A percentile compares a stretch with the other conserved stretches of the same genome.
Conservation (phyloP, 2,888 invertebrate genomes). For the Phalangium opilio region DNA sequence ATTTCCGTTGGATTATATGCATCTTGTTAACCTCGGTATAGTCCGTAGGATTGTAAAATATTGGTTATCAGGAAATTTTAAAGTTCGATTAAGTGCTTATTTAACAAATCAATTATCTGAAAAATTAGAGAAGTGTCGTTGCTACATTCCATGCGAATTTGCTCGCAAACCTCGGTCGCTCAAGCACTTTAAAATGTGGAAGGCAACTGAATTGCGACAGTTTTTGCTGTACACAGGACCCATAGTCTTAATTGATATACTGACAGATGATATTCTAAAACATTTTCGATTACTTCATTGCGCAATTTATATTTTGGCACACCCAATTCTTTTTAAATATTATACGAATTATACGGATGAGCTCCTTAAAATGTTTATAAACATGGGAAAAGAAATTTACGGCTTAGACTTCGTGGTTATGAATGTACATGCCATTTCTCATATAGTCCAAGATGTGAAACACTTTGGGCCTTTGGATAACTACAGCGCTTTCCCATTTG, state of each 20-base stretch:
- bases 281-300: no score
- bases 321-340: no score
- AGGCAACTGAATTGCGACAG: background rate
- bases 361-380: background rate
- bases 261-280: background rate
- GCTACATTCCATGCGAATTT: background rate
- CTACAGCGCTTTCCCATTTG: conserved; percentile 1
- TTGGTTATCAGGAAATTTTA: no score
- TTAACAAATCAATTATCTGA: no score
- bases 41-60: no score
- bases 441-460: background rate
- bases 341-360: no score
- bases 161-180: background rate
- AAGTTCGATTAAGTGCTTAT: no score
- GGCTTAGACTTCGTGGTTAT: background rate
- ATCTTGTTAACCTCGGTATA: no score
- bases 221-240: conserved; percentile 3
- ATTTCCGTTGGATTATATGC: no score
- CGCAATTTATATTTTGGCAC: no score
- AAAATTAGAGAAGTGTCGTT: no score
- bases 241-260: background rate
- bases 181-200: background rate
- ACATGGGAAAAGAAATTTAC: background rate
- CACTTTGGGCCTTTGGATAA: background rate
- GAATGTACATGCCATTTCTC: background rate